Evolutionary conservation across 2,113 vertebrate genomes (phyloP).

Genomic region (Mobula hypostoma): DNA sequence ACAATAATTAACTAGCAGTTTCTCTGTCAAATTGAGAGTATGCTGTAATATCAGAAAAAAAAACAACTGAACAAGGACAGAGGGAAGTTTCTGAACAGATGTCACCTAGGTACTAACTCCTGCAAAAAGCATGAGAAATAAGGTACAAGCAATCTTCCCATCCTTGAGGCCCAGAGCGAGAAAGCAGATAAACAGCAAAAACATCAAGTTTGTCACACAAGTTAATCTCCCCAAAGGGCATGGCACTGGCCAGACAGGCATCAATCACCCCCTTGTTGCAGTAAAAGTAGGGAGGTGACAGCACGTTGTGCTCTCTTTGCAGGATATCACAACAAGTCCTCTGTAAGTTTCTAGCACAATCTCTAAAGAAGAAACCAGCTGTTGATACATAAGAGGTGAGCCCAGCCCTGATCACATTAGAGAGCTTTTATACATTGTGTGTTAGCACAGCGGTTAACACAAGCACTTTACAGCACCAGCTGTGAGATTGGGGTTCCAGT

Average conservation of each 20-base stretch:
- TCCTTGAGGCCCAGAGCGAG: neutral
- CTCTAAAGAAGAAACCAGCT: neutral
- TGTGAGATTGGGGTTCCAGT: too few species aligned
- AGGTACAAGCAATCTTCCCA: neutral
- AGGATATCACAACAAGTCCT: neutral
- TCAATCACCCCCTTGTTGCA: neutral
- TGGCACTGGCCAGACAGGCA: neutral
- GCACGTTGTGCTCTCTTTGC: neutral
- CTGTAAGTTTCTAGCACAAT: neutral
- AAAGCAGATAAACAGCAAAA: slow-evolving; percentile 26
- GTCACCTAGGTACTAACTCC: slow-evolving; percentile 31
- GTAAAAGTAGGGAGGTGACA: neutral
- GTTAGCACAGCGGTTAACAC: too few species aligned
- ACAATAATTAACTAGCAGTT: too few species aligned
- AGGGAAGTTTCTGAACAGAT: neutral
- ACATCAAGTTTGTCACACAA: slow-evolving; percentile 5
- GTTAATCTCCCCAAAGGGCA: slow-evolving; percentile 1
- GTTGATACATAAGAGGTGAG: neutral
- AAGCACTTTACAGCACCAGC: too few species aligned
- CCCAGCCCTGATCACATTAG: neutral
- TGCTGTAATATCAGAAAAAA: neutral
- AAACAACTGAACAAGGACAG: neutral
- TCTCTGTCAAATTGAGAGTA: neutral
- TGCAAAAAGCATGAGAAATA: neutral
- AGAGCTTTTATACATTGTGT: neutral